phyloP scores from a whole-genome alignment of 64 coral and sea anemone genomes.

The Actinia tenebrosa region DNA sequence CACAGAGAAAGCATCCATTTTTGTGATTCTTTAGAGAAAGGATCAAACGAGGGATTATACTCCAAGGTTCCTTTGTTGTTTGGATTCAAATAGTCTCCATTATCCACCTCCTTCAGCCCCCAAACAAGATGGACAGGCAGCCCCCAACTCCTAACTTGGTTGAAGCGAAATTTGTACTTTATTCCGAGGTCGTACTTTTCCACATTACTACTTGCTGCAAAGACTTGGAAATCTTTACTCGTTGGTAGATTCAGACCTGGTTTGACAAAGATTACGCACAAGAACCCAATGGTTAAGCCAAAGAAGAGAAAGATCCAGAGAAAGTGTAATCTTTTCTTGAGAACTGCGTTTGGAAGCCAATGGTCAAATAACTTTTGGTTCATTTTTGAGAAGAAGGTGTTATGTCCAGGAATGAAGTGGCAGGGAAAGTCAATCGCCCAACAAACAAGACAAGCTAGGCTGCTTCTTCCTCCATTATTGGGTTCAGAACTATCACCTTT shows the following conservation, averaged over 20 bases:
- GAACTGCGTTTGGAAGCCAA: slow-evolving; percentile 65
- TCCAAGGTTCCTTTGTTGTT: slow-evolving; percentile 63
- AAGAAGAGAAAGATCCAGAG: slow-evolving; percentile 64
- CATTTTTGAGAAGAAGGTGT: slow-evolving; percentile 31
- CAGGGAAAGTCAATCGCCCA: slow-evolving; percentile 73
- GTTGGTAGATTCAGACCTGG: slow-evolving; percentile 62
- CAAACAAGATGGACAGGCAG: slow-evolving; percentile 44
- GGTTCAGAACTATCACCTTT: not conserved
- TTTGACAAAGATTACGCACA: slow-evolving; percentile 68
- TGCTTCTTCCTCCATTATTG: not conserved
- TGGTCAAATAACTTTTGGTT: slow-evolving; percentile 35
- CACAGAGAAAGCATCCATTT: slow-evolving; percentile 59
- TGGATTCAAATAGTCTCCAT: slow-evolving; percentile 78
- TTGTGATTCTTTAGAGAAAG: slow-evolving; percentile 51
- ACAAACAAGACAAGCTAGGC: slow-evolving; percentile 15
- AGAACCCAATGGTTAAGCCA: slow-evolving; percentile 58
- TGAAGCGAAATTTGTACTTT: slow-evolving; percentile 71
- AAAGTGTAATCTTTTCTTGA: slow-evolving; percentile 52
- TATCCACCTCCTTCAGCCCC: slow-evolving; percentile 75
- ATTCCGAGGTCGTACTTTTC: slow-evolving; percentile 72
- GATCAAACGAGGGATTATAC: slow-evolving; percentile 59
- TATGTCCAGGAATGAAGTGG: slow-evolving; percentile 28
- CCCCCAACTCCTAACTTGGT: not conserved
- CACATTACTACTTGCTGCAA: slow-evolving; percentile 57
- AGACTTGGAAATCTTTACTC: slow-evolving; percentile 80